These are phyloP conservation scores for Piprites chloris DNA, from an alignment of 2,113 vertebrate species.

Conservation along the genomic window DNA sequence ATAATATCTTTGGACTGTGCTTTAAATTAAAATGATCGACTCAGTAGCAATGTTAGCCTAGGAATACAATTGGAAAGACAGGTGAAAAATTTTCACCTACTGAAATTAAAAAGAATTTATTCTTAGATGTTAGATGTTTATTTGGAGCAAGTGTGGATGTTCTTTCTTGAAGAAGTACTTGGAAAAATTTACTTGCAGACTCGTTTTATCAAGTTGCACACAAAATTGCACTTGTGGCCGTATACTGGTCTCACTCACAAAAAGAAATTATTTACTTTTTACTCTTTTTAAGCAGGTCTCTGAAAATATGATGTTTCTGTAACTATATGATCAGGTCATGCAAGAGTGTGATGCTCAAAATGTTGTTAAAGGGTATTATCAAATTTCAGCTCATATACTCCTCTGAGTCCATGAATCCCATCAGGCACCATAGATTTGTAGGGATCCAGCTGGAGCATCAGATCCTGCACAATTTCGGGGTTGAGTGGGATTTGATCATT, in stretches of 20 bases:
- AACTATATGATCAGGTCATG: neutral
- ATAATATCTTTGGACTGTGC: neutral
- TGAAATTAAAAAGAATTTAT: neutral
- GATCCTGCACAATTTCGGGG: neutral
- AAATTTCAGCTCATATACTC: neutral
- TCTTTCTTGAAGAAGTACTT: neutral
- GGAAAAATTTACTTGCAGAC: neutral
- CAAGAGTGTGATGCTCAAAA: neutral
- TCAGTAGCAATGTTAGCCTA: neutral
- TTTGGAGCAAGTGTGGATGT: neutral
- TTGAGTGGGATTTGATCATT: neutral
- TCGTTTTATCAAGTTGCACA: neutral
- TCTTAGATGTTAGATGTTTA: neutral
- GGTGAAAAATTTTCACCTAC: neutral
- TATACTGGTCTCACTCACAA: neutral
- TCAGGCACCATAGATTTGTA: neutral
- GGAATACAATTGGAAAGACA: neutral
- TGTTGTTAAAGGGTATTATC: neutral
- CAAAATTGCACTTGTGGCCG: fast-evolving
- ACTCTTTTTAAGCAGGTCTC: neutral
- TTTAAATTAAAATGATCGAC: neutral
- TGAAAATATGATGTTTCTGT: neutral
- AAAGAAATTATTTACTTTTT: neutral
- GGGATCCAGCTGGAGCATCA: neutral
- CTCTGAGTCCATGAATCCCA: neutral